phyloP scores from a whole-genome alignment of 1,140 invertebrate genomes.

The Stenopsyche tienmushanensis region DNA sequence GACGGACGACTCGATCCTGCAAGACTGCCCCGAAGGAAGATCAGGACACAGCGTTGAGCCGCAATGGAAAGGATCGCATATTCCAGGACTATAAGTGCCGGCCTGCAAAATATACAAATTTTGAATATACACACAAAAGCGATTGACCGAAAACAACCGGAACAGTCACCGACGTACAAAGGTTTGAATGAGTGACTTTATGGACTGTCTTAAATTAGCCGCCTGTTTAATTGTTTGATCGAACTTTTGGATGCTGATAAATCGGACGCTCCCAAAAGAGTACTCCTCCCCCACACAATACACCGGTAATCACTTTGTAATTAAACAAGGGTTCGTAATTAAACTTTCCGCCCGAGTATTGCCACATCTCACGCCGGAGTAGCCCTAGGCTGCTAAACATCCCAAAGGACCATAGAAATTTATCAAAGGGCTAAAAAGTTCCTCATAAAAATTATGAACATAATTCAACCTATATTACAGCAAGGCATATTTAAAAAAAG shows the following conservation, averaged over 20 bases:
- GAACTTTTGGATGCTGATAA: not conserved
- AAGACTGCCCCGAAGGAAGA: constrained; percentile 46
- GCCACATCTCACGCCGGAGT: too few relatives aligned
- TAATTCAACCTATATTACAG: too few relatives aligned
- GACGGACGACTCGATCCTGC: constrained; percentile 72
- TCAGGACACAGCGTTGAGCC: constrained; percentile 67
- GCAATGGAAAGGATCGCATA: constrained; percentile 74
- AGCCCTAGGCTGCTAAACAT: too few relatives aligned
- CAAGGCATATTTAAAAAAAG: too few relatives aligned
- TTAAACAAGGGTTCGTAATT: too few relatives aligned
- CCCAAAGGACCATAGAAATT: too few relatives aligned
- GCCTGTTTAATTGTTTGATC: not conserved
- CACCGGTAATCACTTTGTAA: not conserved
- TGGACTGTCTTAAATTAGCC: too few relatives aligned
- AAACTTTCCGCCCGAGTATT: not conserved
- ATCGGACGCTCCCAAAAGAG: not conserved
- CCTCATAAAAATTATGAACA: too few relatives aligned
- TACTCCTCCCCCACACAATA: not conserved
- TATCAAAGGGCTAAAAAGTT: too few relatives aligned
- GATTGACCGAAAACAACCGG: too few relatives aligned
- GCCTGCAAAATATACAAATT: constrained; percentile 55
- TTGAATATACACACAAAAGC: too few relatives aligned
- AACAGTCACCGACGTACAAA: not conserved
- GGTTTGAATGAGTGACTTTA: too few relatives aligned
- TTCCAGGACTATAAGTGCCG: constrained; percentile 56